A percentile compares a stretch with the other conserved stretches of the same genome.
phyloP scores from a whole-genome alignment of 2,888 invertebrate genomes.

The Matsumyia berberina region DNA sequence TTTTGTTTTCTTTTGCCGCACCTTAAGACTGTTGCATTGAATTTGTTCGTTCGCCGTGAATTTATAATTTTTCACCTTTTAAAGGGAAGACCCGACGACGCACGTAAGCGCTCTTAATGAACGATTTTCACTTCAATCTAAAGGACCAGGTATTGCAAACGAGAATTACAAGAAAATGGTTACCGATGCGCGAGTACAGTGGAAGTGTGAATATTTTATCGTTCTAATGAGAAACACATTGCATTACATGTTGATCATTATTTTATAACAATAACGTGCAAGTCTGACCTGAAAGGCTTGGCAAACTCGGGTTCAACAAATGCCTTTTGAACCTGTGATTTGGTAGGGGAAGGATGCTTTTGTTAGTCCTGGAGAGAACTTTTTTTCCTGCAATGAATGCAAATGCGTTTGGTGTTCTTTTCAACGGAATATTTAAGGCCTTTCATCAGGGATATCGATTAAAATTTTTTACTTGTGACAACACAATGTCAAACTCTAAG shows the following conservation, averaged over 20 bases:
- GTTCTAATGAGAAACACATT: conserved; percentile 46
- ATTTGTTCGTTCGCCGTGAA: conserved; percentile 72
- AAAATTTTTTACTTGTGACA: too few relatives aligned
- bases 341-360: background rate
- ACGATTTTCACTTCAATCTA: conserved; percentile 53
- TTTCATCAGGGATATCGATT: too few relatives aligned
- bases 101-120: conserved; percentile 58
- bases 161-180: conserved; percentile 26
- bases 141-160: conserved; percentile 7
- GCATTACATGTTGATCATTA: conserved; percentile 10
- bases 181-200: background rate
- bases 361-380: background rate
- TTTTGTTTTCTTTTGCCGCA: conserved; percentile 37
- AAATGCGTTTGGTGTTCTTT: too few relatives aligned
- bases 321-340: background rate
- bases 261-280: background rate
- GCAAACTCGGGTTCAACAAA: background rate
- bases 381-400: too few relatives aligned
- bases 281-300: background rate
- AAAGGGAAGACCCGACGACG: conserved; percentile 26
- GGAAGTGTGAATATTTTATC: conserved; percentile 12
- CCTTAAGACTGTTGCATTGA: conserved; percentile 41
- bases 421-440: too few relatives aligned
- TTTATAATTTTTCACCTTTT: conserved; percentile 73
- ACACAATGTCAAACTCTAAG: too few relatives aligned